phyloP scores from a whole-genome alignment of 2,888 invertebrate genomes.

The Lasioglossum morio region DNA sequence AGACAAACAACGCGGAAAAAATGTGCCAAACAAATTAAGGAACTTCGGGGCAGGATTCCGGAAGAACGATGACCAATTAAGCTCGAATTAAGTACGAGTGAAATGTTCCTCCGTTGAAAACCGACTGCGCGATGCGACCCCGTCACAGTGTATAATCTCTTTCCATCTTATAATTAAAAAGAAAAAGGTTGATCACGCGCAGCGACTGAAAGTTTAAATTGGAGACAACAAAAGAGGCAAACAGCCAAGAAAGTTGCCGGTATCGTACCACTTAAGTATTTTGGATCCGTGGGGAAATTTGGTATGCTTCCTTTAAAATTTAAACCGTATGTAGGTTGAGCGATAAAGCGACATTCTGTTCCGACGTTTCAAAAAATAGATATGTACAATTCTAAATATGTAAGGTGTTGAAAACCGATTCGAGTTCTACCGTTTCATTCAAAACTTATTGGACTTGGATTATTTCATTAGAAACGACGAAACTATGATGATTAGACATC shows the following conservation, averaged over 20 bases:
- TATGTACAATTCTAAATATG: background rate
- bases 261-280: background rate
- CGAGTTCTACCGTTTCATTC: too few species aligned
- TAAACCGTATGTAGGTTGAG: background rate
- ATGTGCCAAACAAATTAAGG: background rate
- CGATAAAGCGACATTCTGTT: background rate
- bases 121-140: background rate
- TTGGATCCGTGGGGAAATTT: background rate
- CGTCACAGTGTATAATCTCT: background rate
- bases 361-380: background rate
- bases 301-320: background rate
- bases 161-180: background rate
- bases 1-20: background rate
- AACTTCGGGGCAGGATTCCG: background rate
- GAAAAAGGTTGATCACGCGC: background rate
- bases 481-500: too few species aligned
- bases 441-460: too few species aligned
- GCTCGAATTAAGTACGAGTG: background rate
- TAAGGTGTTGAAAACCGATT: too few species aligned
- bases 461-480: too few species aligned
- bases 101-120: background rate
- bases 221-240: background rate
- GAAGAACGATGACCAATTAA: background rate
- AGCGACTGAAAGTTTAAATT: background rate
- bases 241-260: background rate